These are phyloP conservation scores for Amphipyra berbera DNA, from an alignment of 2,888 invertebrate species.

Conservation along the genomic window DNA sequence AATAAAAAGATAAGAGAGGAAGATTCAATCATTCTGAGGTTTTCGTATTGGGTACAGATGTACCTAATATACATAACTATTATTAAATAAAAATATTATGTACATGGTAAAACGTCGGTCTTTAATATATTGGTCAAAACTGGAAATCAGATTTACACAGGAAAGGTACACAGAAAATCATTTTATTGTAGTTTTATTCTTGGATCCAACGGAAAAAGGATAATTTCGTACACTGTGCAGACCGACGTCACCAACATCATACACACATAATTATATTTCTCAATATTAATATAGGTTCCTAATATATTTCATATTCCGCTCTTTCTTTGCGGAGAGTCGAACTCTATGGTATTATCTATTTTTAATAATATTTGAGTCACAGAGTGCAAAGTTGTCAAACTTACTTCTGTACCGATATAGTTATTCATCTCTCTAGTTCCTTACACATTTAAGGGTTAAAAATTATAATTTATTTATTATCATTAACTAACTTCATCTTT, in stretches of 20 bases:
- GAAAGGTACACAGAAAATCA: neutral
- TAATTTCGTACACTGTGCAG: neutral
- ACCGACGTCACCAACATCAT: neutral
- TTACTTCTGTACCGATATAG: slow-evolving; percentile 53
- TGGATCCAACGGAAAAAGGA: neutral
- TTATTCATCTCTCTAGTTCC: slow-evolving; percentile 58
- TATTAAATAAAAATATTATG: too few relatives aligned
- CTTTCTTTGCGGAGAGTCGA: slow-evolving; percentile 13
- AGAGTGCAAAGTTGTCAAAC: slow-evolving; percentile 28
- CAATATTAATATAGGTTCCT: neutral
- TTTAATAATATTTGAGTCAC: slow-evolving; percentile 34
- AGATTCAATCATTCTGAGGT: too few relatives aligned
- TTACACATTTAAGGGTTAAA: slow-evolving; percentile 51
- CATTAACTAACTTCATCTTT: slow-evolving; percentile 40
- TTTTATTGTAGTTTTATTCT: neutral
- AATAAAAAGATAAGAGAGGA: too few relatives aligned
- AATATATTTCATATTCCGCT: slow-evolving; percentile 1
- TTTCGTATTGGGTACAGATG: too few relatives aligned
- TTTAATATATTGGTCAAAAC: too few relatives aligned
- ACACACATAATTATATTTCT: neutral
- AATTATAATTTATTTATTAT: slow-evolving; percentile 56
- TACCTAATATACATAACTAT: too few relatives aligned
- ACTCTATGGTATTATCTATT: slow-evolving; percentile 20
- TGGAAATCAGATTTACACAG: too few relatives aligned
- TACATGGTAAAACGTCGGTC: too few relatives aligned